Base-by-base conservation (phyloP, 2,113 vertebrate genomes). In the Rousettus leschenaultii region DNA sequence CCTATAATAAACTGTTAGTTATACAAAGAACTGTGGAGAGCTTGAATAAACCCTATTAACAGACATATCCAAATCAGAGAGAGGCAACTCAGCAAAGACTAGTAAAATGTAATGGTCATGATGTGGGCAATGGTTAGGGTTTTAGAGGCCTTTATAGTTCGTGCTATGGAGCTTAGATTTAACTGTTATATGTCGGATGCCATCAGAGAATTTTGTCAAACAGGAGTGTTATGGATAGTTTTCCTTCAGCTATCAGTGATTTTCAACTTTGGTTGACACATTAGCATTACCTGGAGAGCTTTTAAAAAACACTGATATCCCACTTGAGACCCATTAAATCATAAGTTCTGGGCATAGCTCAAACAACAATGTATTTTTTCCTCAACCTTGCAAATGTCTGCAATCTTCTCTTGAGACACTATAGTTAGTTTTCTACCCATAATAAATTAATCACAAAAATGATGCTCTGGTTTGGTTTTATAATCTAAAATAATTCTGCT, bases 381-480 rank as follows among this genome's bases (percentile, higher is more conserved):
- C 86, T 89, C 90, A 75, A 68, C 70, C 77, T 22, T 0, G 0
- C 77, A 94, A 84, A 97, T 65, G 89, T 71, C 92, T 95, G 0
- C 28, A 70, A 48, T 97, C 57, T 57, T 68, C 28, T 95, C 97
- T 95, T 86, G 95, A 91, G 89, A 98, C 90, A 77, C n/a, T 94
- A 59, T 89, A 97, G 91, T 77, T 78, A 97, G 91, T 74, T 78
- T 98, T 97, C 77, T 93, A 63, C 26, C 71, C 8, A 51, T 96
- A 86, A 97, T 97, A 97, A 96, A 97, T 97, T 97, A 98, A 98
- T 98, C 92, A 96, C 93, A n/a, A 77, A 92, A 87, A 96, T 92
- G 75, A 87, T 86, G 45, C 38, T 95, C 77, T 97, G 43, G 79
- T 97, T 97, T 98, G 16, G 53, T 51, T 90, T 95, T 61, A 55